These are phyloP conservation scores for Catamblyrhynchus diadema DNA, from an alignment of 2,797 vertebrate genomes.

Conservation along the genomic window DNA sequence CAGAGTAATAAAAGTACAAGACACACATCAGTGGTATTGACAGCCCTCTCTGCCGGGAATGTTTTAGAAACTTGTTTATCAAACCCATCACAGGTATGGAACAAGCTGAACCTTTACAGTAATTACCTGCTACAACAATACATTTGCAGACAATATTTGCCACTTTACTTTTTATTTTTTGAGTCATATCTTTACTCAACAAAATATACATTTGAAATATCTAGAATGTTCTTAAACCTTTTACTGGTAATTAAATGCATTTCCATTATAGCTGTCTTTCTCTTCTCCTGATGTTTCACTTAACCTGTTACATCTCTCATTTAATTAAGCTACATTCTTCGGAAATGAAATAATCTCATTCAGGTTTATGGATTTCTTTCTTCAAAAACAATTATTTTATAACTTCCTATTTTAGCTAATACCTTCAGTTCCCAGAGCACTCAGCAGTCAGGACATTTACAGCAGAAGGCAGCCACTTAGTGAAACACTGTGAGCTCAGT, in stretches of 20 bases:
- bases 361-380: neutral
- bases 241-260: neutral
- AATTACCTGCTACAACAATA: neutral
- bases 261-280: neutral
- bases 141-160: neutral
- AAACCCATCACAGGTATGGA: neutral
- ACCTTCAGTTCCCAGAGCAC: neutral
- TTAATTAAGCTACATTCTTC: neutral
- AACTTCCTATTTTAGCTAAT: neutral
- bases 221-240: neutral
- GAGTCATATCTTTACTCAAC: neutral
- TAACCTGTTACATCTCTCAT: neutral
- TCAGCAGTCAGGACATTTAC: neutral
- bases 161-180: neutral
- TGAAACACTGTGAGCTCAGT: neutral
- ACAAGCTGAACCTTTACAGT: neutral
- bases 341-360: neutral
- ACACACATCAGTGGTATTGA: rapidly evolving
- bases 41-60: neutral
- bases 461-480: neutral
- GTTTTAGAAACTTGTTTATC: neutral
- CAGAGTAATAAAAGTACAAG: neutral
- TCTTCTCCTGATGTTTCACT: neutral
- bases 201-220: neutral
- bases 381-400: neutral